Conservation (phyloP, 2,888 invertebrate genomes). For the Ectropis crepuscularia region DNA sequence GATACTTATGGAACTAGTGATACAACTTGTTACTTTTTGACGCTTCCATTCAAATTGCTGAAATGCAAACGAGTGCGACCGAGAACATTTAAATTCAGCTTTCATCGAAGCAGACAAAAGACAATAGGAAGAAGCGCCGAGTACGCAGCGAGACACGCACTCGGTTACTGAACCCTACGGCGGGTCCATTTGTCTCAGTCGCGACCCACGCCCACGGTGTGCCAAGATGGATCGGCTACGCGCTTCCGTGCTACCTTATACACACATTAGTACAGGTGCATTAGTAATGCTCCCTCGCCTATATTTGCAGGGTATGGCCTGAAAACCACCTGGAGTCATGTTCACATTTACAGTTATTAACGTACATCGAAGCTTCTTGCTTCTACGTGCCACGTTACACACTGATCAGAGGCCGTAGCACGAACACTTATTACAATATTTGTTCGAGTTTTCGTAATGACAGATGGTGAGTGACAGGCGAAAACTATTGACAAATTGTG, state of each 20-base stretch:
- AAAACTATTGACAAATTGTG: no score
- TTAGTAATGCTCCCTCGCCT: slow-evolving; percentile 50
- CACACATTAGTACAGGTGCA: slow-evolving; percentile 35
- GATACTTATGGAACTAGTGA: no score
- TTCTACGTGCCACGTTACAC: no score
- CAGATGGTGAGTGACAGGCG: no score
- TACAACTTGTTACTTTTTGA: no score
- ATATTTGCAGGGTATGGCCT: background rate
- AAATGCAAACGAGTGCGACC: background rate
- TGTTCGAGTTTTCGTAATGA: no score
- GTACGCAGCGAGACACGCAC: slow-evolving; percentile 15
- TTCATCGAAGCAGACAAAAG: background rate
- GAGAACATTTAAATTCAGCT: background rate
- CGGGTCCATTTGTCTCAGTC: slow-evolving; percentile 61
- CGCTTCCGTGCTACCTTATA: slow-evolving; percentile 11
- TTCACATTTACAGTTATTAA: no score
- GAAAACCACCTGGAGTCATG: no score
- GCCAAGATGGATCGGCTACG: slow-evolving; percentile 64
- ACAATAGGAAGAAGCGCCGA: slow-evolving; percentile 5
- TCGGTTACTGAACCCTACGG: slow-evolving; percentile 23
- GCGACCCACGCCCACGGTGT: slow-evolving; percentile 47
- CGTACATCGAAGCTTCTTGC: no score
- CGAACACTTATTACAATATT: no score
- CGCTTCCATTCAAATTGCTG: no score
- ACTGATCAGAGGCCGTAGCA: no score